Evolutionary conservation across 2,888 invertebrate genomes (phyloP).

Genomic region (Gortyna flavago): DNA sequence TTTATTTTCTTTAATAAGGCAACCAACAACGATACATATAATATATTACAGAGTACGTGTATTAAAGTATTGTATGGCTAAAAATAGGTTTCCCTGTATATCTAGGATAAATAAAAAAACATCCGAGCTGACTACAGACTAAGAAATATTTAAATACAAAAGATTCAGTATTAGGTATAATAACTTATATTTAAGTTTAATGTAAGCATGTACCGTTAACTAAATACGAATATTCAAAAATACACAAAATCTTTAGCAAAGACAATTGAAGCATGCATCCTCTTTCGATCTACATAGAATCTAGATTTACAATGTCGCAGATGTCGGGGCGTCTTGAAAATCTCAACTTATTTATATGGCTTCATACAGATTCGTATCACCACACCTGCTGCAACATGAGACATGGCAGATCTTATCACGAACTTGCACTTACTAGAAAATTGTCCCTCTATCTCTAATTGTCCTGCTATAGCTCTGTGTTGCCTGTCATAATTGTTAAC

Average conservation of each 20-base stretch:
- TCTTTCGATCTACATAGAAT: slow-evolving; percentile 63
- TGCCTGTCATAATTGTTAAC: slow-evolving; percentile 40
- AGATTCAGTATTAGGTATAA: too few relatives aligned
- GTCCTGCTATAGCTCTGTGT: slow-evolving; percentile 20
- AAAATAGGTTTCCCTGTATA: background rate
- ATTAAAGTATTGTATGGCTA: background rate
- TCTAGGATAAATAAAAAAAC: background rate
- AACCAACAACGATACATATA: too few relatives aligned
- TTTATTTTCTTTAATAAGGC: too few relatives aligned
- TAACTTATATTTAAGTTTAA: too few relatives aligned
- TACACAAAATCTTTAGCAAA: background rate
- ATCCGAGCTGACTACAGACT: background rate
- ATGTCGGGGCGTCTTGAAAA: slow-evolving; percentile 69
- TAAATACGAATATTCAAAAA: background rate
- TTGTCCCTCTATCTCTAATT: slow-evolving; percentile 20
- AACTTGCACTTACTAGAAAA: slow-evolving; percentile 34
- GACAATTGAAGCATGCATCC: slow-evolving; percentile 71
- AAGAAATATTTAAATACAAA: too few relatives aligned
- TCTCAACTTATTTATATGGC: slow-evolving; percentile 73
- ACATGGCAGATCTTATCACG: slow-evolving; percentile 54
- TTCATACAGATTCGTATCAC: slow-evolving; percentile 72
- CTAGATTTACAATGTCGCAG: slow-evolving; percentile 68
- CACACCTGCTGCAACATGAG: slow-evolving; percentile 72
- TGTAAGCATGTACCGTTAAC: background rate
- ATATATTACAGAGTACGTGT: too few relatives aligned